phyloP scores from a whole-genome alignment of 2,113 vertebrate genomes.

The Corythornis vintsioides region DNA sequence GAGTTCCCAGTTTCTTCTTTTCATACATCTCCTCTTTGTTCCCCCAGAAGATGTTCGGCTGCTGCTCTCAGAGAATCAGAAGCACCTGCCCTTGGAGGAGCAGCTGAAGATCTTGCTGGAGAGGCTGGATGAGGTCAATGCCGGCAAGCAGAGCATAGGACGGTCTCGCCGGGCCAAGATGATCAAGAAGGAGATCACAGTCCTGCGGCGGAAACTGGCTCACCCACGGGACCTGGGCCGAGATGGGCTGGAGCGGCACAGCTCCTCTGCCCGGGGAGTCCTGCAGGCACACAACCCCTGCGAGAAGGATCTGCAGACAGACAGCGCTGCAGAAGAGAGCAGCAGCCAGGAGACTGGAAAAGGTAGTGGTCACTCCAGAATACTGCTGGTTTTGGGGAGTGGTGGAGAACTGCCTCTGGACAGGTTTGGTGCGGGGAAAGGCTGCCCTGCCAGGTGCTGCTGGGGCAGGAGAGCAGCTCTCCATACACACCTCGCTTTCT shows the following conservation, averaged over 20 bases:
- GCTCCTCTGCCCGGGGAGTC: slow-evolving; percentile 71
- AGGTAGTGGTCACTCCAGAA: slow-evolving; percentile 69
- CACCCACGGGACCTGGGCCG: slow-evolving; percentile 87
- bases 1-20: background rate
- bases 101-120: slow-evolving; percentile 91
- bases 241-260: slow-evolving; percentile 75
- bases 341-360: slow-evolving; percentile 96
- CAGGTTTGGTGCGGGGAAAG: background rate
- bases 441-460: background rate
- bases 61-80: slow-evolving; percentile 87
- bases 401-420: background rate
- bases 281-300: slow-evolving; percentile 80
- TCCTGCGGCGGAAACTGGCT: slow-evolving; percentile 91
- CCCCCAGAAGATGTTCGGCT: slow-evolving; percentile 82
- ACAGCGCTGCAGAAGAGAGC: slow-evolving; percentile 95
- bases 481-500: fast-evolving
- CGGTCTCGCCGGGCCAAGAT: slow-evolving; percentile 93
- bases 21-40: background rate
- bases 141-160: slow-evolving; percentile 92
- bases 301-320: slow-evolving; percentile 83
- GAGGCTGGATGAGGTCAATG: slow-evolving; percentile 87
- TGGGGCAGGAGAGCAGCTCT: background rate
- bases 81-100: slow-evolving; percentile 90
- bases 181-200: slow-evolving; percentile 94
- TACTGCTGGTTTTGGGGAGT: background rate